Evolutionary conservation across 2,888 invertebrate genomes (phyloP), one percentile per base, ranked within the genome.

Genomic region (Brachyopa scutellaris): DNA sequence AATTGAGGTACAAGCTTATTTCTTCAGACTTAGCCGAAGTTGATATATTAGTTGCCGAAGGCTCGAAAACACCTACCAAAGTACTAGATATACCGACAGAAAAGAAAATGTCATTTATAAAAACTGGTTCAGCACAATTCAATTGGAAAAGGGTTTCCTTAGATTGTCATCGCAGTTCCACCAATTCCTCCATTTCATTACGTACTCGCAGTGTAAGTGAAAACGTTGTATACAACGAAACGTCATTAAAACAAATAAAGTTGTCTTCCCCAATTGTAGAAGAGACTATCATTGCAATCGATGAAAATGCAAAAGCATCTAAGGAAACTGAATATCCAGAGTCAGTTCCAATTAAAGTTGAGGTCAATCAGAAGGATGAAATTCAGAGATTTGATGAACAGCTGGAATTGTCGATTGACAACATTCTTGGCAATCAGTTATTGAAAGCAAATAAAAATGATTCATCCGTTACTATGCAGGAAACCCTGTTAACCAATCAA

Each of bases 351-450:
- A 13, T 31, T 13, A 13, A 31, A 53, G 5, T 7, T n/a, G 45
- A 33, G 15, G 29, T 2, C 26, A 49, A 45, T 9, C 15, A 31
- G 4, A 23, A 53, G 8, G 59, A 69, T 33, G 57, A 57, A 15
- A 17, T 57, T 8, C 36, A 38, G n/a, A 26, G 13, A 42, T 33
- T 69, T 45, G 67, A 21, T 0, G 67, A 69, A 23, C 72, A 72
- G 11, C 17, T 72, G 7, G 61, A 72, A 4, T 19, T 33, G 1
- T 72, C 61, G 15, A 72, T 72, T 2, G 53, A 51, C 5, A 72
- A 72, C 3, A 72, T 62, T 5, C 33, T 72, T 9, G 70, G 51
- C 0, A 66, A 66, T 19, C 26, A 66, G 11, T 8, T 64, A 13
- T 64, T 38, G 8, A 38, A 64, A 51, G 8, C 23, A 7, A 49